Evolutionary conservation across 1,140 invertebrate species (phyloP).

Genomic region (Apocrypta bakeri): DNA sequence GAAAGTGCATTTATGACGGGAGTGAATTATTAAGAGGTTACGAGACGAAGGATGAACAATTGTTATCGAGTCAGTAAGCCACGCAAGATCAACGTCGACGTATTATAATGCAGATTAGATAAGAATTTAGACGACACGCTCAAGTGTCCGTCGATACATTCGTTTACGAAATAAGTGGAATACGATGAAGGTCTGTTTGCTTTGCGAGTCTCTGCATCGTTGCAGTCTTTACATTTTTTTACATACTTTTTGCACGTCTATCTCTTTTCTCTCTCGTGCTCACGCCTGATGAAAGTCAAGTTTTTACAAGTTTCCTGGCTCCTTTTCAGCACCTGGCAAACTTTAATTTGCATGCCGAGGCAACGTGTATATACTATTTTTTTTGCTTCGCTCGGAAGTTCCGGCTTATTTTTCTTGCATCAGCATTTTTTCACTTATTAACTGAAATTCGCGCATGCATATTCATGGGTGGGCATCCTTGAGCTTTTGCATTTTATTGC

Average conservation of each 20-base stretch:
- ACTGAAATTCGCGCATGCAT: not conserved
- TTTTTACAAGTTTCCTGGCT: not conserved
- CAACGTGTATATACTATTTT: not conserved
- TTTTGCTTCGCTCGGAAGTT: not conserved
- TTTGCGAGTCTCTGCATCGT: not conserved
- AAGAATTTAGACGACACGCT: not conserved
- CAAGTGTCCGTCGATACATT: not conserved
- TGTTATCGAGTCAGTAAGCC: too few relatives aligned
- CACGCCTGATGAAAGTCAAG: not conserved
- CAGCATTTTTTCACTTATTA: not conserved
- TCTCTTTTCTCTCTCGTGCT: not conserved
- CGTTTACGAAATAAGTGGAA: not conserved
- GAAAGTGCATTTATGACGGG: too few relatives aligned
- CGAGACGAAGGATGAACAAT: too few relatives aligned
- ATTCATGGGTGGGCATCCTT: not conserved
- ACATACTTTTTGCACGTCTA: too few relatives aligned
- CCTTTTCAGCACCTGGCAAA: constrained; percentile 1
- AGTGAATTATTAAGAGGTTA: not conserved
- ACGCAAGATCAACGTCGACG: too few relatives aligned
- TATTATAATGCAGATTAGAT: not conserved
- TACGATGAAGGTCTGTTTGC: not conserved
- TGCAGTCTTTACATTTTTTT: not conserved
- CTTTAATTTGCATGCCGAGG: not conserved
- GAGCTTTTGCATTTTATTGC: not conserved
- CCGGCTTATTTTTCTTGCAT: not conserved